Evolutionary conservation across 2,888 invertebrate genomes (phyloP), one percentile per base, ranked within the genome.

Genomic region (Drosophila stalkeri): DNA sequence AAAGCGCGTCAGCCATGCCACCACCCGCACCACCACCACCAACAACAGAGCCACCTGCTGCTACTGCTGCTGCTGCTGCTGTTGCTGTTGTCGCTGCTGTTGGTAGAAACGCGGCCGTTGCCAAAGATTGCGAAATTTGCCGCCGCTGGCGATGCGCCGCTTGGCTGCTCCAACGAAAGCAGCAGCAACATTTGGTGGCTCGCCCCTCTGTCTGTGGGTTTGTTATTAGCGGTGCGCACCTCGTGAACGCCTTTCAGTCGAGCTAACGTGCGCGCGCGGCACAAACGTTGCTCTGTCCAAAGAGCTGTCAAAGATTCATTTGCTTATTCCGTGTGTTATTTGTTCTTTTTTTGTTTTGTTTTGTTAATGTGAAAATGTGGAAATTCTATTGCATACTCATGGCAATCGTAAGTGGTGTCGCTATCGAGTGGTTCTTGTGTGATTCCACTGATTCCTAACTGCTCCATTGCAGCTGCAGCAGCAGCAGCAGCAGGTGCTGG

Each of bases 151-250:
- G 72, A 72, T 79, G 86, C 86, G 83, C 76, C 90, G 90, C 90
- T 91, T 91, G 80, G 89, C 79, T 91, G 89, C 73, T 68, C 68
- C 85, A 83, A 81, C 72, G 81, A 80, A 87, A 85, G 86, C 87
- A 81, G 75, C 71, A 27, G 33, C 35, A 66, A 67, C 59, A 56
- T 71, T 66, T 56, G 47, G 60, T 49, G 57, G 47, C 7, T 35
- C 27, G 44, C 35, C 44, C 63, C 39, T 16, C 37, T 20, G 20
- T 47, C 51, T 18, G 51, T 56, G 63, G 64, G 57, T 62, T 61
- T 57, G 77, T 91, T 91, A 90, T 89, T 89, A 85, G 79, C 76
- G 64, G 35, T 66, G 75, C 70, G 76, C 81, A 74, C 74, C 41
- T 65, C 75, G 80, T 61, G 70, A 75, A 75, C 77, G 72, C 75